Conservation (phyloP, 2,113 vertebrate genomes). For the Nibea coibor region DNA sequence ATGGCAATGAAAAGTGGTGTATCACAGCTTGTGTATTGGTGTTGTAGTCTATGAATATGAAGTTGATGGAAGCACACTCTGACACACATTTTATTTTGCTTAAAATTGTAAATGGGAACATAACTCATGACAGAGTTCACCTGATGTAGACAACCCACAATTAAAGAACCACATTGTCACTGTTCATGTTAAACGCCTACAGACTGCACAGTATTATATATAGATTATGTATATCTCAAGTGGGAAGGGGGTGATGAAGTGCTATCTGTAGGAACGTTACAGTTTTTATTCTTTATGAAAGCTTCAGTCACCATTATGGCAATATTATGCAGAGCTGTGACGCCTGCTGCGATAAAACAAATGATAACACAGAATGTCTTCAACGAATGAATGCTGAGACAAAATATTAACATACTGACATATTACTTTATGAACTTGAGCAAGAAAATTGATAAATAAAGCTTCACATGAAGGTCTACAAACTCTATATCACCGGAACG, state of each 20-base stretch:
- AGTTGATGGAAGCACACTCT: neutral
- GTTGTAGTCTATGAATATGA: neutral
- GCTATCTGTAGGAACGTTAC: neutral
- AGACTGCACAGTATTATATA: neutral
- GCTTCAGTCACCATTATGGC: neutral
- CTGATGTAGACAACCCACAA: no score
- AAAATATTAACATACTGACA: neutral
- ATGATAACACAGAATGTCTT: neutral
- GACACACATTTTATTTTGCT: neutral
- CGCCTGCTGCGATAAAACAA: neutral
- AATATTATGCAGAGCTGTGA: neutral
- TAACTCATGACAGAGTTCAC: neutral
- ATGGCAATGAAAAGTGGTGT: neutral
- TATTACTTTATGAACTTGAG: neutral
- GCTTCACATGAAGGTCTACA: neutral
- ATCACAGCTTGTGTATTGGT: neutral
- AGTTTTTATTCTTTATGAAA: neutral
- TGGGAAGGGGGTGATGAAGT: neutral
- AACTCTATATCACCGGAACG: neutral
- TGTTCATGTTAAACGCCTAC: neutral
- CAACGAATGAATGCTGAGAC: neutral
- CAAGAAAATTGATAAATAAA: neutral
- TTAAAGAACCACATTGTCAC: neutral
- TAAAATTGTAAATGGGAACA: neutral
- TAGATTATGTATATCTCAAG: neutral